Conservation (phyloP, 2,888 invertebrate genomes). For the Panopea generosa region DNA sequence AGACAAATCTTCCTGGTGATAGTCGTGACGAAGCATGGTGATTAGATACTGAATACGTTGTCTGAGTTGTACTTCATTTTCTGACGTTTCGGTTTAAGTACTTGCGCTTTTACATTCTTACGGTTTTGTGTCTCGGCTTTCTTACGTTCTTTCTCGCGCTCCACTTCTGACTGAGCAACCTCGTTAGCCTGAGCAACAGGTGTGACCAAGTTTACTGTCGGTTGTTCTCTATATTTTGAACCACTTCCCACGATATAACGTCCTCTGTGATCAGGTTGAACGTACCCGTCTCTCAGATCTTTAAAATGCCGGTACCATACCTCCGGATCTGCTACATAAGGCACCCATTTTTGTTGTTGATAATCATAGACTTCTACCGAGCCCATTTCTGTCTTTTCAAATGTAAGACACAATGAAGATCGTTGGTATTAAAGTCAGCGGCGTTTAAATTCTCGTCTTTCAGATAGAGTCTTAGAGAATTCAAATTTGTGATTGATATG, state of each 20-base stretch:
- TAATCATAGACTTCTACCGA: constrained; percentile 30
- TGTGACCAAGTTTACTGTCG: constrained; percentile 22
- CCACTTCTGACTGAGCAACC: constrained; percentile 38
- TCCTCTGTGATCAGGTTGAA: constrained; percentile 12
- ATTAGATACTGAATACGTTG: too few relatives aligned
- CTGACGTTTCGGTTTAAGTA: too few relatives aligned
- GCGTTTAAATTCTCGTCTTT: background rate
- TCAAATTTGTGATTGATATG: constrained; percentile 6
- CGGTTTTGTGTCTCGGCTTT: background rate
- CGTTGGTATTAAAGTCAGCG: constrained; percentile 6
- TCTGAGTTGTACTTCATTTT: too few relatives aligned
- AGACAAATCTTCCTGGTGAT: constrained; percentile 21
- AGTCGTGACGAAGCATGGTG: constrained; percentile 4
- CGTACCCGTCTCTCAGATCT: constrained; percentile 17
- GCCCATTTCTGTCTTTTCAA: constrained; percentile 31
- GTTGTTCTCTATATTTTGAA: background rate
- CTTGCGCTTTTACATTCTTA: background rate
- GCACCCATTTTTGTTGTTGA: constrained; percentile 27
- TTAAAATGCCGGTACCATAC: constrained; percentile 23
- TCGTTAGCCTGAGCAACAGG: constrained; percentile 41
- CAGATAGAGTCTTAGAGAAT: background rate
- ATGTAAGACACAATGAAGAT: constrained; percentile 24
- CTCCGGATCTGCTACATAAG: constrained; percentile 19
- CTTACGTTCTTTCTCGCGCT: constrained; percentile 30
- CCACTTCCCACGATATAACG: constrained; percentile 31